Evolutionary conservation across 1,140 invertebrate genomes (phyloP).

Genomic region (Argopecten irradians): DNA sequence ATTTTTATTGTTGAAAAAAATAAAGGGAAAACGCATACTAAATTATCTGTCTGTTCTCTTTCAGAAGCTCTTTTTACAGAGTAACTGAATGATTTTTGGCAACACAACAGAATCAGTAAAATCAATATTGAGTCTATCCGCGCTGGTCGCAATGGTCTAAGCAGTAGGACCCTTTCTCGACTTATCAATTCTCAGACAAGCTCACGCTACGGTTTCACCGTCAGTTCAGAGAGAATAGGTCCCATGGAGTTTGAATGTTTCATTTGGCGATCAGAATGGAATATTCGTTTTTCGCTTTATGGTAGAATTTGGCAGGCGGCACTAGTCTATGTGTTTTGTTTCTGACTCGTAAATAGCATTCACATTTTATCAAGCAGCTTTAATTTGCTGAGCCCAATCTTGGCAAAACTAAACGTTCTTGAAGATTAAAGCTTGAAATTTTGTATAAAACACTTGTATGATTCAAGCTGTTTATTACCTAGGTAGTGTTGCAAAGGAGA

Average conservation of each 20-base stretch:
- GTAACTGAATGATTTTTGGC: not conserved
- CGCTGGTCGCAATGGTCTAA: not conserved
- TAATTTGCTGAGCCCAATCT: too few relatives aligned
- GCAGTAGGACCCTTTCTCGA: not conserved
- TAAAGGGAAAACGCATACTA: not conserved
- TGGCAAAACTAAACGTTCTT: too few relatives aligned
- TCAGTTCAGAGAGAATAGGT: not conserved
- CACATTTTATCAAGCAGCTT: too few relatives aligned
- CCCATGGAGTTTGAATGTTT: not conserved
- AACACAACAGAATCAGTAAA: not conserved
- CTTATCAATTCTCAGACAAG: not conserved
- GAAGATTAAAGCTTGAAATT: too few relatives aligned
- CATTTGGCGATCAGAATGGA: not conserved
- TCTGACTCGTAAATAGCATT: too few relatives aligned
- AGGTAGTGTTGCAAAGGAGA: too few relatives aligned
- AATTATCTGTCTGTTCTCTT: not conserved
- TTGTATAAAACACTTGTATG: too few relatives aligned
- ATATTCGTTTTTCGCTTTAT: not conserved
- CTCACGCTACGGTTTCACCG: not conserved
- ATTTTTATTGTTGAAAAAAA: not conserved
- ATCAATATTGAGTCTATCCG: not conserved
- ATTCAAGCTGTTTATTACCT: too few relatives aligned
- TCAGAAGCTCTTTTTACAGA: not conserved
- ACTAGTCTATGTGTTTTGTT: too few relatives aligned
- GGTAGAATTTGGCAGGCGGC: not conserved